These are phyloP conservation scores for Galago senegalensis DNA, from an alignment of 2,797 vertebrate species.

Conservation along the genomic window DNA sequence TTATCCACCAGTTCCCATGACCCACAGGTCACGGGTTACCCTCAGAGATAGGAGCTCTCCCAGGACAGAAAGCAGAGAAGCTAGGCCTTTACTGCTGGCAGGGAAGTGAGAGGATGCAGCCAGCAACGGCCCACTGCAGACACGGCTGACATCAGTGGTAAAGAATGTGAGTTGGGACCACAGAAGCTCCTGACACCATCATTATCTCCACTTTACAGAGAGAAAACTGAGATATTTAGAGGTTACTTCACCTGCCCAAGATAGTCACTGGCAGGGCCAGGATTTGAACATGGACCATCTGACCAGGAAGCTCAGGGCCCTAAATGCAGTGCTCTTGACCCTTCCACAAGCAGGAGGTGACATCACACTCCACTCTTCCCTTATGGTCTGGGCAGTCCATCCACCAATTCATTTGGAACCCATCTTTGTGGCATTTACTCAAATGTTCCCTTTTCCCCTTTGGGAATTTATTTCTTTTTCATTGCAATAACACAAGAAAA, in stretches of 20 bases:
- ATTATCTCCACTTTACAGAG: not conserved
- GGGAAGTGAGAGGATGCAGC: not conserved
- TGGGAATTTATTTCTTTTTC: conserved; percentile 19
- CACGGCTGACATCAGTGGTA: not conserved
- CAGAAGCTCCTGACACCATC: not conserved
- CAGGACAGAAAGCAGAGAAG: not conserved
- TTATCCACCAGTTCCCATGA: not conserved
- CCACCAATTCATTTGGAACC: not conserved
- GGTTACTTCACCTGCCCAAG: not conserved
- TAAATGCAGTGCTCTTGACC: too few species aligned
- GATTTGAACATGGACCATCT: not conserved
- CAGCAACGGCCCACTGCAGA: not conserved
- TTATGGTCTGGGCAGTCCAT: not conserved
- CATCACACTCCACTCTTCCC: too few species aligned
- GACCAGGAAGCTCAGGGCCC: not conserved
- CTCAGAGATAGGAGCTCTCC: not conserved
- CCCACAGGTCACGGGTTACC: not conserved
- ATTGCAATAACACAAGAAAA: conserved; percentile 36
- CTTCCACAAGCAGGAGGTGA: not conserved
- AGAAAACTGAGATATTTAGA: not conserved
- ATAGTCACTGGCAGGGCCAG: not conserved
- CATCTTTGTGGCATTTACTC: not conserved
- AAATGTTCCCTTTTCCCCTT: not conserved
- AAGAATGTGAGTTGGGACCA: not conserved
- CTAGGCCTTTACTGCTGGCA: not conserved